phyloP scores from a whole-genome alignment of 2,113 vertebrate species.

The Anseranas semipalmata region DNA sequence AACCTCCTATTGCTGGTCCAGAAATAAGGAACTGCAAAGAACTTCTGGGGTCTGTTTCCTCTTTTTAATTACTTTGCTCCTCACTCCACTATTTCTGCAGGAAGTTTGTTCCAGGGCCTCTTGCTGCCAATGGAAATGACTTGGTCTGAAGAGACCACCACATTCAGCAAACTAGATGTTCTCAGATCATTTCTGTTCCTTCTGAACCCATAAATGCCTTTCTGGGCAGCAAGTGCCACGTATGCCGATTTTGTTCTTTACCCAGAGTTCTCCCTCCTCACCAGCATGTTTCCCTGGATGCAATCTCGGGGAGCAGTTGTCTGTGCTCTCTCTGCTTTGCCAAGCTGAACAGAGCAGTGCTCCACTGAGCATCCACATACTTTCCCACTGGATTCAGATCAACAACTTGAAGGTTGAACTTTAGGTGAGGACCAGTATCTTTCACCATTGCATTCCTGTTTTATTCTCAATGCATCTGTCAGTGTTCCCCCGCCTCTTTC shows the following conservation, averaged over 20 bases:
- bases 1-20: background rate
- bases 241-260: background rate
- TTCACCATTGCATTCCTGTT: background rate
- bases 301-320: background rate
- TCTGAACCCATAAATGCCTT: background rate
- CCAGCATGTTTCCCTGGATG: background rate
- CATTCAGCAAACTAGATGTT: background rate
- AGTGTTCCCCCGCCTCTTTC: background rate
- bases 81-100: background rate
- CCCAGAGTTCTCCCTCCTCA: background rate
- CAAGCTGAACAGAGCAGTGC: background rate
- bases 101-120: conserved; percentile 12
- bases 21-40: conserved; percentile 20
- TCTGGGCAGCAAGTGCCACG: background rate
- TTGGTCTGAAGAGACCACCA: conserved; percentile 12
- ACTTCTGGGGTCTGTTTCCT: conserved; percentile 26
- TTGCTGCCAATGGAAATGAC: conserved; percentile 37
- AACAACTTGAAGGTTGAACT: background rate
- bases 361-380: fast-evolving
- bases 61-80: conserved; percentile 30
- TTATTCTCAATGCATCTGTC: background rate
- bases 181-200: background rate
- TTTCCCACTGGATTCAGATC: background rate
- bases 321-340: background rate
- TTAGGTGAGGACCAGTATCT: background rate